Base-by-base conservation (phyloP, 2,888 invertebrate species). In the Disparrhopalites patrizii region DNA sequence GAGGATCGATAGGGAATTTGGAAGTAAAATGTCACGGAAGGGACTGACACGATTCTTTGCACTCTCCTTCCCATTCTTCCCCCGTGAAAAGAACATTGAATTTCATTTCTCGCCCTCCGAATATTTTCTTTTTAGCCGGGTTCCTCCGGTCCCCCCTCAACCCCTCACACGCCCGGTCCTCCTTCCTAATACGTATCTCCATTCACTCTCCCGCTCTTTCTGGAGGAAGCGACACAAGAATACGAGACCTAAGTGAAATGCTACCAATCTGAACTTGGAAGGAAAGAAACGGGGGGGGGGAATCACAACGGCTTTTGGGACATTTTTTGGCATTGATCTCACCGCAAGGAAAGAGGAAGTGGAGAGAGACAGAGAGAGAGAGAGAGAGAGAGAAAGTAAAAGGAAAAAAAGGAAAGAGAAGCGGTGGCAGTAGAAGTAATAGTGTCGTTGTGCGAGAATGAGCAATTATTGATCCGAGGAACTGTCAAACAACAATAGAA, bases 391-490 rank as follows among this genome's bases (percentile, higher is more conserved):
- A 4, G 30, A 13, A 18, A 15, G 18, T 8, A 7, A 4, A 30
- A 15, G 31, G 30, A 7, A 7, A 23, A n/a, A n/a, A 13, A 5
- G 10, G n/a, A 20, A 54, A 15, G 28, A 13, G 18, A 15, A 27
- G 5, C 3, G 18, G 25, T 10, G 30, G n/a, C n/a, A 15, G 18
- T 8, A 7, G 20, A 36, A 20, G 30, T 13, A 13, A 20, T 20
- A n/a, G 23, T 40, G 57, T n/a, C n/a, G n/a, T n/a, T n/a, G n/a
- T 57, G 57, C 40, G 57, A 57, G 57, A 28, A 31, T 57, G 57
- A 57, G 40, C 57, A 36, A 40, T 57, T 33, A 57, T 57, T 10
- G 57, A 57, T 57, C 43, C n/a, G n/a, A n/a, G 2, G 15, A 36
- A 31, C 55, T 28, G 36, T 20, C 57, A 40, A 30, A 57, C 57